Evolutionary conservation across 2,888 invertebrate genomes (phyloP).

Genomic region (Zygothrica quintamaculata): DNA sequence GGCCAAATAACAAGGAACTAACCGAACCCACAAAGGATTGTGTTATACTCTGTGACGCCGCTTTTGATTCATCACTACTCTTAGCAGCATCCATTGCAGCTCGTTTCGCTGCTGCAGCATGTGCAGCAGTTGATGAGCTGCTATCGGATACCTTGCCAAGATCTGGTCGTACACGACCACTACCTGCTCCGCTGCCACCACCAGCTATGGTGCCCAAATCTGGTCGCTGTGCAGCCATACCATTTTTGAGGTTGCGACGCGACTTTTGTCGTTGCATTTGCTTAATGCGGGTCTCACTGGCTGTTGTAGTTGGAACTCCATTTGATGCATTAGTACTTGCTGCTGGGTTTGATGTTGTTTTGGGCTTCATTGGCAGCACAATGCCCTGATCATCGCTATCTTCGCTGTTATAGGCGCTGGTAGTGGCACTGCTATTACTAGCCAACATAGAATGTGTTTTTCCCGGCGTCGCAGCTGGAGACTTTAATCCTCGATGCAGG

Average conservation of each 20-base stretch:
- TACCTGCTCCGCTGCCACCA: slow-evolving; percentile 28
- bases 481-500: slow-evolving; percentile 78
- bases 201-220: slow-evolving; percentile 87
- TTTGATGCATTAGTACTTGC: slow-evolving; percentile 69
- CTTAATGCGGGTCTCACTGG: slow-evolving; percentile 82
- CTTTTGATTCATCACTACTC: slow-evolving; percentile 65
- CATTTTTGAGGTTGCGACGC: slow-evolving; percentile 85
- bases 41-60: slow-evolving; percentile 81
- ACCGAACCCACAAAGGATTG: slow-evolving; percentile 89
- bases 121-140: slow-evolving; percentile 12
- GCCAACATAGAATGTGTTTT: slow-evolving; percentile 23
- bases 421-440: slow-evolving; percentile 47
- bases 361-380: slow-evolving; percentile 59
- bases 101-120: slow-evolving; percentile 78
- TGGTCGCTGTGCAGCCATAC: slow-evolving; percentile 86
- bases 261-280: slow-evolving; percentile 86
- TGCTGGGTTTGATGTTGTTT: slow-evolving; percentile 24
- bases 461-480: slow-evolving; percentile 44
- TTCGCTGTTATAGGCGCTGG: slow-evolving; percentile 70
- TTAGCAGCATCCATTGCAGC: background rate
- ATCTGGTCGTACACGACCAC: slow-evolving; percentile 72
- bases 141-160: slow-evolving; percentile 73
- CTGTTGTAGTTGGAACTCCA: slow-evolving; percentile 63
- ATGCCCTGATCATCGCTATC: slow-evolving; percentile 69
- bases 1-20: slow-evolving; percentile 91